A percentile compares a stretch with the other conserved stretches of the same genome.
Evolutionary conservation across 2,797 vertebrate genomes (phyloP).

Genomic region (Poeciliopsis infans): DNA sequence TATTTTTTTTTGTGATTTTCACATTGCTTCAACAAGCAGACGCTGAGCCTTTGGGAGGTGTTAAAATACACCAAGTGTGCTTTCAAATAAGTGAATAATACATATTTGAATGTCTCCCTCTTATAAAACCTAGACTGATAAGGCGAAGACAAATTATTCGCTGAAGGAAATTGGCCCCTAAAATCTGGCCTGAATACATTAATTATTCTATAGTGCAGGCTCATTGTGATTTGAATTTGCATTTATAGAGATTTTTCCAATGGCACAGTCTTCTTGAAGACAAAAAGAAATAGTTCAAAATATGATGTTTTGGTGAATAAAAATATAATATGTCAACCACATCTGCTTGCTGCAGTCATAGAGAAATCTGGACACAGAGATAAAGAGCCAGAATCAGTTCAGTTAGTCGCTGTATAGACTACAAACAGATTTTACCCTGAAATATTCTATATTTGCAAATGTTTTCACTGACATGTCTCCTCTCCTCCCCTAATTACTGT

Average conservation of each 20-base stretch:
- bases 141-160: slow-evolving; percentile 18
- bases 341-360: not conserved
- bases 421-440: slow-evolving; percentile 23
- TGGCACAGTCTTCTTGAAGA: slow-evolving; percentile 19
- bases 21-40: not conserved
- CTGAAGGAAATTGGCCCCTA: slow-evolving; percentile 14
- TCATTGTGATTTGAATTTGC: slow-evolving; percentile 34
- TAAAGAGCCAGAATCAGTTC: not conserved
- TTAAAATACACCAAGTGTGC: not conserved
- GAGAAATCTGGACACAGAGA: not conserved
- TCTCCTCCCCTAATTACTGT: slow-evolving; percentile 24
- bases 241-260: slow-evolving; percentile 43
- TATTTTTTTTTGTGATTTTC: not conserved
- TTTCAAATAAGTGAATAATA: not conserved
- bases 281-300: slow-evolving; percentile 33
- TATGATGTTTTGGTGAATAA: slow-evolving; percentile 5
- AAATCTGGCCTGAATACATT: slow-evolving; percentile 51
- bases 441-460: slow-evolving; percentile 19
- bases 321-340: not conserved
- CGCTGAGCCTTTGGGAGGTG: not conserved
- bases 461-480: slow-evolving; percentile 16
- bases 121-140: slow-evolving; percentile 49
- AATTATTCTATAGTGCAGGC: slow-evolving; percentile 42
- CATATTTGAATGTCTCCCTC: slow-evolving; percentile 44
- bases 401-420: not conserved